Base-by-base conservation (phyloP, 2,797 vertebrate genomes). In the Sebastiscus tertius region DNA sequence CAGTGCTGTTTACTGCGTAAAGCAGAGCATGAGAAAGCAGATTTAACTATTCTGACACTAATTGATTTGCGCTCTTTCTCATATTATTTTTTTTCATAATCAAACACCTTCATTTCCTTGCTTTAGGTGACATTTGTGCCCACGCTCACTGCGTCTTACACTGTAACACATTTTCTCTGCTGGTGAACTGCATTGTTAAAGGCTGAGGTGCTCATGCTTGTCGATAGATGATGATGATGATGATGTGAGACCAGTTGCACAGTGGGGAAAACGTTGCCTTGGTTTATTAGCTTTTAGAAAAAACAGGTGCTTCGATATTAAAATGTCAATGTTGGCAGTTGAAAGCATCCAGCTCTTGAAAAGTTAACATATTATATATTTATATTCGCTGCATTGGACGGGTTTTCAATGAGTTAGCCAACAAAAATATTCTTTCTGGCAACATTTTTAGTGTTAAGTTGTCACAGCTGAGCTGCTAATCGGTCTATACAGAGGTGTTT, bases 401-500 rank as follows among this genome's bases (percentile, higher is more conserved):
- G 31, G 34, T 26, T 65, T 80, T 46, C 22, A 29, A 1, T 16
- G 13, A 49, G 4, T 26, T 12, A 8, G 20, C 14, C 65, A 65
- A 60, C 26, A 34, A 8, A 55, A 62, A 36, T 49, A 4, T 24
- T 29, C 31, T 20, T 24, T 26, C n/a, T 71, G 62, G 49, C 36
- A 60, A 34, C 33, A 16, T 14, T 33, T 31, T 16, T 13, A 5
- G 42, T 34, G 39, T 8, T 22, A 46, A 24, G 3, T 20, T 77
- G 27, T 65, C 39, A 65, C 11, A 18, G 33, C 61, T 71, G 16
- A 77, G 69, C 34, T 7, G n/a, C 27, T 39, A 20, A 74, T 68
- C 29, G 24, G 62, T 34, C 24, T 55, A 54, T 42, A 18, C 34
- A 20, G 49, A 83, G 68, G 63, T 56, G 72, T 79, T 73, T 31